Evolutionary conservation across 2,888 invertebrate species (phyloP).

Genomic region (Chrysomela aeneicollis): DNA sequence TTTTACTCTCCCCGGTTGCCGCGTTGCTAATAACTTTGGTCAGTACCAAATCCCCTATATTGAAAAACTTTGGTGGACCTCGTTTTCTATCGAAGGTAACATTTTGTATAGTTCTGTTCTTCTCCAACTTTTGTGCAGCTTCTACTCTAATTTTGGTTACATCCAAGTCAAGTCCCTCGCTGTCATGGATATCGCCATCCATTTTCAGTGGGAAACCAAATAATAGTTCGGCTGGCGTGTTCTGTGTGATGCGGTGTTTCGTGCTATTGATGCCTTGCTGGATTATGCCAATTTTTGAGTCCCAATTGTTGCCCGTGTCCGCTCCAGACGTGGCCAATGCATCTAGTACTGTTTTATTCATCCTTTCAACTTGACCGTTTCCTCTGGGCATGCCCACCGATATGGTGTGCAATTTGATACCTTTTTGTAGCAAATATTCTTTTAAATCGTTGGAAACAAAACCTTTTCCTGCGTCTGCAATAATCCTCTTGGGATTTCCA

Average conservation of each 20-base stretch:
- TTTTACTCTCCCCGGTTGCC: constrained; percentile 30
- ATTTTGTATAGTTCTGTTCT: no score
- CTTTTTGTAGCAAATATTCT: constrained; percentile 47
- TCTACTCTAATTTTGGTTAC: no score
- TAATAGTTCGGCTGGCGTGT: constrained; percentile 25
- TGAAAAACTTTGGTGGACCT: no score
- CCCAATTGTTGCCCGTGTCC: constrained; percentile 37
- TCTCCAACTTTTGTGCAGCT: no score
- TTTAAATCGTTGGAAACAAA: constrained; percentile 44
- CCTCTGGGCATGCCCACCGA: constrained; percentile 36
- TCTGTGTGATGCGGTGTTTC: constrained; percentile 34
- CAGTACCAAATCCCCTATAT: constrained; percentile 30
- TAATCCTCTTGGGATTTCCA: constrained; percentile 31
- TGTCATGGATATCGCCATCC: constrained; percentile 26
- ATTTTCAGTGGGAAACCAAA: constrained; percentile 25
- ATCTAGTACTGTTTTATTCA: constrained; percentile 38
- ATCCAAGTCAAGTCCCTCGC: background rate
- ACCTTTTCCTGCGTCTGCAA: constrained; percentile 24
- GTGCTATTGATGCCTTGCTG: constrained; percentile 39
- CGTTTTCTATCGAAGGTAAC: no score
- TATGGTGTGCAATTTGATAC: constrained; percentile 43
- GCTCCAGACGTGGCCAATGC: constrained; percentile 36
- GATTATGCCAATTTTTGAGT: constrained; percentile 36
- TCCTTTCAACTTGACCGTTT: constrained; percentile 50
- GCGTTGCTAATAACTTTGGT: constrained; percentile 28